Percentiles rank a stretch among this genome's conserved stretches.
Evolutionary conservation across 1,140 invertebrate genomes (phyloP).

Genomic region (Anastrepha obliqua): DNA sequence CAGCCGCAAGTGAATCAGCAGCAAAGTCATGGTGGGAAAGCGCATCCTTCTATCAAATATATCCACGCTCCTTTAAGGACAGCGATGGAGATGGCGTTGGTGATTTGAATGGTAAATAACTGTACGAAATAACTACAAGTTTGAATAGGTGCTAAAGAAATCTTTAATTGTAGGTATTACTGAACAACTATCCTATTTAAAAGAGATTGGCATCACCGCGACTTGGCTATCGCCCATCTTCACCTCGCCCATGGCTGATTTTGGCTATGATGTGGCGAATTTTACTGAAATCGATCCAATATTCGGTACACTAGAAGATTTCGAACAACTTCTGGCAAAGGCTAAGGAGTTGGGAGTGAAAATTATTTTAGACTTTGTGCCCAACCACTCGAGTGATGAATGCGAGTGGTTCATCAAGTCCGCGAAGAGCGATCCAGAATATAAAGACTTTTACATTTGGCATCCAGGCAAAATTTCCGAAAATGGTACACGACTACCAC

Average conservation of each 20-base stretch:
- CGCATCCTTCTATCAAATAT: conserved; percentile 85
- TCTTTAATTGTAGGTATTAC: conserved; percentile 77
- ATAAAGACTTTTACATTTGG: conserved; percentile 84
- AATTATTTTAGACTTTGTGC: conserved; percentile 89
- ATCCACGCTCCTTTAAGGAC: conserved; percentile 87
- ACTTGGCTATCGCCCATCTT: conserved; percentile 81
- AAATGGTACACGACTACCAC: conserved; percentile 75
- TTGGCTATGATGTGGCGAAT: conserved; percentile 82
- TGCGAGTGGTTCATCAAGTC: conserved; percentile 84
- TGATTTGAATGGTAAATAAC: conserved; percentile 78
- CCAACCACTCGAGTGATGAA: conserved; percentile 86
- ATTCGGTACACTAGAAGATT: conserved; percentile 84
- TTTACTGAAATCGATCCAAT: conserved; percentile 79
- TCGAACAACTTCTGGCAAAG: conserved; percentile 79
- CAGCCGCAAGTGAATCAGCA: neutral
- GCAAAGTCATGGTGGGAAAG: conserved; percentile 82
- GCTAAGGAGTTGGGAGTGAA: conserved; percentile 79
- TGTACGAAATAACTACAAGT: accelerated
- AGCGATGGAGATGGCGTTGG: conserved; percentile 85
- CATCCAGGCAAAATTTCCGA: conserved; percentile 75
- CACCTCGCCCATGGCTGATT: conserved; percentile 78
- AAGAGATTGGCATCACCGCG: conserved; percentile 79
- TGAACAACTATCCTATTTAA: conserved; percentile 80
- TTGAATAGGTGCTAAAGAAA: neutral
- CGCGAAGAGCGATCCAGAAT: conserved; percentile 77